Percentiles rank a stretch among this genome's conserved stretches.
Evolutionary conservation across 1,140 invertebrate genomes (phyloP).

Genomic region (Oncopodura yosiiana): DNA sequence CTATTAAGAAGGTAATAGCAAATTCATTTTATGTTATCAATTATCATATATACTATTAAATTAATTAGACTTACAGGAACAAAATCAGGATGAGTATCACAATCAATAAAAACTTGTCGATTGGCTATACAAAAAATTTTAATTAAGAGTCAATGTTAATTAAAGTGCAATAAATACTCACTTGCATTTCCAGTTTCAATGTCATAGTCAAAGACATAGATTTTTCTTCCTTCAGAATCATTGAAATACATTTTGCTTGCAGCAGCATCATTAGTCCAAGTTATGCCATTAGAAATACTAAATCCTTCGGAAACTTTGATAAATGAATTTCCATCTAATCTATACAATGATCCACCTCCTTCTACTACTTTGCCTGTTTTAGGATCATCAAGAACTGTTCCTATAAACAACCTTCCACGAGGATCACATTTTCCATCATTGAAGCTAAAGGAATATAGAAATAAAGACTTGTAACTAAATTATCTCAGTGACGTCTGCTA

Average conservation of each 20-base stretch:
- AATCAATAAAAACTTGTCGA: constrained; percentile 10
- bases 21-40: neutral
- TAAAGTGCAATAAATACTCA: constrained; percentile 3
- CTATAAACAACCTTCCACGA: constrained; percentile 17
- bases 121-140: constrained; percentile 7
- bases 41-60: constrained; percentile 2
- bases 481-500: too few relatives aligned
- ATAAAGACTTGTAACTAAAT: too few relatives aligned
- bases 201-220: constrained; percentile 24
- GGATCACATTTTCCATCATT: constrained; percentile 20
- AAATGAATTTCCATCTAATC: constrained; percentile 3
- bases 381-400: constrained; percentile 1
- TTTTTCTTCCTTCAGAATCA: constrained; percentile 19
- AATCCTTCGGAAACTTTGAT: neutral
- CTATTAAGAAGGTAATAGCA: neutral
- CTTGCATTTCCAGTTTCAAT: constrained; percentile 8
- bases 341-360: constrained; percentile 9
- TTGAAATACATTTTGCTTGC: constrained; percentile 17
- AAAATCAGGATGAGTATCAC: constrained; percentile 6
- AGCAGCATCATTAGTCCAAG: constrained; percentile 16
- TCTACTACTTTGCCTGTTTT: neutral
- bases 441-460: too few relatives aligned
- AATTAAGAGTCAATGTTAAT: neutral
- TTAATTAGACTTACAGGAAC: constrained; percentile 4
- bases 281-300: constrained; percentile 19